Conservation (phyloP, 2,888 invertebrate species). For the Drosophila macrospina region DNA sequence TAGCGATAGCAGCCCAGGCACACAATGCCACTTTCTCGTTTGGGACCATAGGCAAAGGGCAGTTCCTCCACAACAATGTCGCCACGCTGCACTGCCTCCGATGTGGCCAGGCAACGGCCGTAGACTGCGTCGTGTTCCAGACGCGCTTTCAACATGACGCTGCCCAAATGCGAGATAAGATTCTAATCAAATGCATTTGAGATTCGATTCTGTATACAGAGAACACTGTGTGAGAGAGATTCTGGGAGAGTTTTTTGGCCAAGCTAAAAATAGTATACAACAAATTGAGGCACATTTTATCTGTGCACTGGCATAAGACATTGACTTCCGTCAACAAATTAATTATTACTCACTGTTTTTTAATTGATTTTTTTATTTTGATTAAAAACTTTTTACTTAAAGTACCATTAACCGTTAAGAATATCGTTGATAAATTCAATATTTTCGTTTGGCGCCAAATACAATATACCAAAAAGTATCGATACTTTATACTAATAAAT, state of each 20-base stretch:
- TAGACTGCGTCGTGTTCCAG: slow-evolving; percentile 87
- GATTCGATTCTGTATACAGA: slow-evolving; percentile 17
- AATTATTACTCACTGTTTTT: not conserved
- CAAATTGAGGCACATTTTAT: not conserved
- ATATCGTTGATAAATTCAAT: not conserved
- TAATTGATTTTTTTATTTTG: no score
- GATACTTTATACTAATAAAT: slow-evolving; percentile 2
- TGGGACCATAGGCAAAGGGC: slow-evolving; percentile 92
- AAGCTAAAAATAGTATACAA: slow-evolving; percentile 37
- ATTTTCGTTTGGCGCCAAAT: not conserved
- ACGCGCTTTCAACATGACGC: slow-evolving; percentile 81
- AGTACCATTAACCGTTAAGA: not conserved
- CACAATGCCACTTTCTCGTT: slow-evolving; percentile 89
- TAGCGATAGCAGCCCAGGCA: slow-evolving; percentile 92
- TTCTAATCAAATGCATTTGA: slow-evolving; percentile 31
- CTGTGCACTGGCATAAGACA: not conserved
- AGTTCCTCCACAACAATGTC: slow-evolving; percentile 90
- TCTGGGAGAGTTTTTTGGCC: slow-evolving; percentile 15
- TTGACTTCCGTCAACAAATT: slow-evolving; percentile 12
- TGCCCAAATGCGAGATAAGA: slow-evolving; percentile 28
- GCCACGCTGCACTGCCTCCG: slow-evolving; percentile 89
- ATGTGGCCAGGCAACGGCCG: slow-evolving; percentile 90
- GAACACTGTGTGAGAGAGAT: not conserved
- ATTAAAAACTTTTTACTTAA: not conserved
- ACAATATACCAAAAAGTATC: slow-evolving; percentile 10